These are phyloP conservation scores for Drosophila borborema DNA, from an alignment of 2,888 invertebrate species.

Conservation along the genomic window DNA sequence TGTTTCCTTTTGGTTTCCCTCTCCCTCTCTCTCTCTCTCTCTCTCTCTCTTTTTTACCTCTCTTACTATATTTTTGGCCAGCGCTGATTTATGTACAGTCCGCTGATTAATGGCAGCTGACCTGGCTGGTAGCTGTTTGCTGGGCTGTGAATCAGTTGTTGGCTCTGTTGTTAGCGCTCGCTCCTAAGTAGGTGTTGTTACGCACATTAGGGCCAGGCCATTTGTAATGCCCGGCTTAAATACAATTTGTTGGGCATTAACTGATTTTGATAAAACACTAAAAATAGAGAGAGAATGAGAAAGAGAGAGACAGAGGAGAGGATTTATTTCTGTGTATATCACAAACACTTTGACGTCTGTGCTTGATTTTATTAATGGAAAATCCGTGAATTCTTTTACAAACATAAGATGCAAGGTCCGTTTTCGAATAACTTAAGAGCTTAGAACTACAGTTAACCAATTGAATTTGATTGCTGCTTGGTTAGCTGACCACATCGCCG, in stretches of 20 bases:
- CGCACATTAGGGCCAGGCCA: conserved; percentile 68
- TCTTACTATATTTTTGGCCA: conserved; percentile 37
- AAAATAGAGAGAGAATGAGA: not conserved
- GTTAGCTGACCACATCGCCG: conserved; percentile 91
- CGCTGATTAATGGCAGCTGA: conserved; percentile 73
- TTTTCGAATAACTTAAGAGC: conserved; percentile 66
- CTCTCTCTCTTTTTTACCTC: not conserved
- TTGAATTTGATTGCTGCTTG: conserved; percentile 40
- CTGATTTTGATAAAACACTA: conserved; percentile 15
- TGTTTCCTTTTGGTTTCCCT: not conserved
- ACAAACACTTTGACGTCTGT: conserved; percentile 56
- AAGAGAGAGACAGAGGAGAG: not conserved
- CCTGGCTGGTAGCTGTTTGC: conserved; percentile 36
- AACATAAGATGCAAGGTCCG: conserved; percentile 52
- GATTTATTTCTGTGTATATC: conserved; percentile 40
- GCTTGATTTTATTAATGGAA: conserved; percentile 59
- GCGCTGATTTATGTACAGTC: conserved; percentile 68
- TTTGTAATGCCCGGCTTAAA: conserved; percentile 56
- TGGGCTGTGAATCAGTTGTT: conserved; percentile 31
- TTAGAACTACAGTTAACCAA: conserved; percentile 55
- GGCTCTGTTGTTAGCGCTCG: conserved; percentile 57
- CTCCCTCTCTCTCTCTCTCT: not conserved
- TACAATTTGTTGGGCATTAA: conserved; percentile 69
- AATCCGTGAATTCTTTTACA: conserved; percentile 60
- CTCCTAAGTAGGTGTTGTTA: conserved; percentile 75